Evolutionary conservation across 1,140 invertebrate genomes (phyloP), one percentile per base, ranked within the genome.

Genomic region (Leptoteleia sp.): DNA sequence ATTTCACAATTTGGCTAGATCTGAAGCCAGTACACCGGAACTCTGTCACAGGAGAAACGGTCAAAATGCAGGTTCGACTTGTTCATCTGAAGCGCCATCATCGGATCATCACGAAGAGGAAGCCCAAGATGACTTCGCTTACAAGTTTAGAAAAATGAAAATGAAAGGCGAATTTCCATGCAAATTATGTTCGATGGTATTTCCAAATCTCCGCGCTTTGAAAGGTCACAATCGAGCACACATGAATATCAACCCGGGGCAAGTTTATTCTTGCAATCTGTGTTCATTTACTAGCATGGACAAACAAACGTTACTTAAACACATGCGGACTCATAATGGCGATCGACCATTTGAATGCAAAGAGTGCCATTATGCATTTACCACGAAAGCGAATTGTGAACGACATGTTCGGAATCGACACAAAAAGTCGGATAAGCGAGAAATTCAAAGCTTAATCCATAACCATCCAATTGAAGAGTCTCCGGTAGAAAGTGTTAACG

Each of bases 321-420:
- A 99, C 85, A 94, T 99, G 92, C 91, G 97, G 73, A 95, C 94
- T 1, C 97, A 99, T 88, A 98, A 98, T 83, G 97, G 97, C 0
- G 97, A 98, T 81, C 91, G 97, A 3, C 97, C 97, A 0, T 99
- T 96, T 83, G 96, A 98, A 83, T 99, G 98, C 83, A 93, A 93
- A 0, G 92, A 98, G 1, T 99, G 98, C 87, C 96, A 96, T 80
- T 98, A 96, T 81, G 96, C 97, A 0, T 99, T 99, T 87, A 99
- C 97, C 1, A 99, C 97, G 0, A 98, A 99, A 88, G 93, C 95
- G 0, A 97, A 97, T 80, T 97, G 95, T 82, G 95, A 97, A 86
- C 88, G 95, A 0, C 95, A 99, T 91, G 91, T 99, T 84, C 90
- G 97, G 83, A 95, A 99, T 90, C 91, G 96, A 1, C 97, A 99